phyloP scores from a whole-genome alignment of 2,888 invertebrate species.

The Liposcelis brunnea region DNA sequence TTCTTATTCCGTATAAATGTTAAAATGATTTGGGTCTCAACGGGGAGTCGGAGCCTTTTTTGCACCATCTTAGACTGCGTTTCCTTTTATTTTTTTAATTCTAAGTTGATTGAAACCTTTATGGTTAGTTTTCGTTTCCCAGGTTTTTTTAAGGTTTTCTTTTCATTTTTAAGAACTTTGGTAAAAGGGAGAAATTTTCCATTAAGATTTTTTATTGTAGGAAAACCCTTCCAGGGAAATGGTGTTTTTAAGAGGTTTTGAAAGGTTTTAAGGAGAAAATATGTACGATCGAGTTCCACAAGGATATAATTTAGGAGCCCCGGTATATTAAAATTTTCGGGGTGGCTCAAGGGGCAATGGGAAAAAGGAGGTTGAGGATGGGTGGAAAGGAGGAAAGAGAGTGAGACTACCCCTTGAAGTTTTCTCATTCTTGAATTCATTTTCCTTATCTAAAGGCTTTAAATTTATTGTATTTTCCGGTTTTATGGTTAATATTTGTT shows the following conservation, averaged over 20 bases:
- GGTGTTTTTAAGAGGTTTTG: conserved; percentile 8
- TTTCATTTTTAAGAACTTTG: conserved; percentile 7
- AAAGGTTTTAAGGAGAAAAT: conserved; percentile 7
- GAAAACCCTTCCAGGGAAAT: conserved; percentile 8
- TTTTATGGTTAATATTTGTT: no score
- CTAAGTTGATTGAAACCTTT: neutral
- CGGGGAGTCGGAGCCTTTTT: neutral
- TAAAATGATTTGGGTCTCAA: neutral
- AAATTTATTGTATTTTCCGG: neutral
- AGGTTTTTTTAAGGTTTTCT: neutral
- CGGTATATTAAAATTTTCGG: neutral
- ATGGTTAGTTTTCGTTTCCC: neutral
- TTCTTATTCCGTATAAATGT: neutral
- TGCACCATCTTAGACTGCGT: no score
- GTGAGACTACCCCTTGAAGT: neutral
- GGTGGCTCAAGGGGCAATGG: no score
- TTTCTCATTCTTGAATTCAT: conserved; percentile 7
- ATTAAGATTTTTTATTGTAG: conserved; percentile 8
- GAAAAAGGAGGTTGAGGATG: no score
- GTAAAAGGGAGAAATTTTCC: conserved; percentile 7
- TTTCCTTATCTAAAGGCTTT: conserved; percentile 7
- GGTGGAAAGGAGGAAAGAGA: no score
- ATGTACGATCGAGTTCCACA: neutral
- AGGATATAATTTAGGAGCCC: conserved; percentile 1
- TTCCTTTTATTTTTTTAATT: neutral